Evolutionary conservation across 2,113 vertebrate species (phyloP).

Genomic region (Baryphthengus martii): DNA sequence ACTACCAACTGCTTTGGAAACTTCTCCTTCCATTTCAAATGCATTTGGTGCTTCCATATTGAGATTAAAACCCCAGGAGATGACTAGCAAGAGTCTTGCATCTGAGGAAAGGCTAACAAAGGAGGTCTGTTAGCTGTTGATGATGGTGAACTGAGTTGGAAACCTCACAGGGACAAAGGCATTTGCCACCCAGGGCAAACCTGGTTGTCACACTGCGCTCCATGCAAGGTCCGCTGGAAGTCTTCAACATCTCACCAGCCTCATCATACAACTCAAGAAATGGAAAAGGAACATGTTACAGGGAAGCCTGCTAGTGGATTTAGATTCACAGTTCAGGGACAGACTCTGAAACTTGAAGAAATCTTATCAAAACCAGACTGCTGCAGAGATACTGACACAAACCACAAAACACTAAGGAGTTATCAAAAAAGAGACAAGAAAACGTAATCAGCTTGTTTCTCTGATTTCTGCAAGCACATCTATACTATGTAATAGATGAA

Average conservation of each 20-base stretch:
- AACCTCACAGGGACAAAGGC: not conserved
- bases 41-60: constrained; percentile 6
- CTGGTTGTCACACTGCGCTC: not conserved
- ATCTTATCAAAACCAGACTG: not conserved
- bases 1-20: constrained; percentile 54
- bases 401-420: not conserved
- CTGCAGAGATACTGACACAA: not conserved
- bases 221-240: not conserved
- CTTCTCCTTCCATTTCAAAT: constrained; percentile 31
- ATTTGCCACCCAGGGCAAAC: not conserved
- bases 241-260: not conserved
- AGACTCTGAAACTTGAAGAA: not conserved
- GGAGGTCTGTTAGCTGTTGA: not conserved
- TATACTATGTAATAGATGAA: not conserved
- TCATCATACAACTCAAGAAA: not conserved
- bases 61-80: constrained; percentile 31
- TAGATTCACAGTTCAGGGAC: not conserved
- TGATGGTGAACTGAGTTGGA: not conserved
- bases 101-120: constrained; percentile 46
- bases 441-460: not conserved
- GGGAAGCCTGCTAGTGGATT: not conserved
- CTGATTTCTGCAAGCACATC: not conserved
- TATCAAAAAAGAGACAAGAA: not conserved
- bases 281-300: not conserved
- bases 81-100: not conserved